Conservation (phyloP, 2,888 invertebrate genomes). For the Drosophila longiperda region DNA sequence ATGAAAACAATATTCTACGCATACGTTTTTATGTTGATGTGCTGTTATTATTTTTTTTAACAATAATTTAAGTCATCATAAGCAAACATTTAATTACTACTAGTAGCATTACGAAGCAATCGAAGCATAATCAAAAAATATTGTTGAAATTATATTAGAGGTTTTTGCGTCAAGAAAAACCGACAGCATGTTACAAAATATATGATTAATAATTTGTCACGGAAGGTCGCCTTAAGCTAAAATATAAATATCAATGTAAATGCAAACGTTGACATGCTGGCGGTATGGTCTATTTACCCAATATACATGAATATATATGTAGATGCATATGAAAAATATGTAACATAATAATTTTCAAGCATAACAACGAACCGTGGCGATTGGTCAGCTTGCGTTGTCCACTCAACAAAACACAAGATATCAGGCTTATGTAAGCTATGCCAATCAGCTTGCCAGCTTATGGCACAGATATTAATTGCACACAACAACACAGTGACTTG, state of each 20-base stretch:
- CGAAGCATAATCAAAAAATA: neutral
- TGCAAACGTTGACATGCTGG: neutral
- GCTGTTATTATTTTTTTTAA: too few species aligned
- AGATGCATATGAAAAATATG: slow-evolving; percentile 38
- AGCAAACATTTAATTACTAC: too few species aligned
- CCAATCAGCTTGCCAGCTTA: slow-evolving; percentile 69
- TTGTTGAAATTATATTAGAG: neutral
- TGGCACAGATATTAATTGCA: slow-evolving; percentile 75
- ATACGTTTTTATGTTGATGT: neutral
- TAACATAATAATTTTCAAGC: slow-evolving; percentile 49
- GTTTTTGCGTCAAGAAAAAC: neutral
- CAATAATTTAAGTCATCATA: too few species aligned
- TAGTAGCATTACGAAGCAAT: neutral
- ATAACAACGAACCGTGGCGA: slow-evolving; percentile 50
- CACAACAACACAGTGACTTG: slow-evolving; percentile 52
- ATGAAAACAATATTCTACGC: too few species aligned
- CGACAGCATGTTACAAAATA: neutral
- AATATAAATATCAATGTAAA: slow-evolving; percentile 1
- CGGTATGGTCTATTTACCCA: slow-evolving; percentile 42
- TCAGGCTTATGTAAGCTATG: slow-evolving; percentile 66
- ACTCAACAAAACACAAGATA: slow-evolving; percentile 62
- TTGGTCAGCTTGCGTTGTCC: slow-evolving; percentile 59
- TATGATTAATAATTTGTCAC: slow-evolving; percentile 11
- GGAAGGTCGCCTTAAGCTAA: neutral
- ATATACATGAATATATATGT: slow-evolving; percentile 18